Evolutionary conservation across 2,888 invertebrate genomes (phyloP).

Genomic region (Podotricha telesiphe): DNA sequence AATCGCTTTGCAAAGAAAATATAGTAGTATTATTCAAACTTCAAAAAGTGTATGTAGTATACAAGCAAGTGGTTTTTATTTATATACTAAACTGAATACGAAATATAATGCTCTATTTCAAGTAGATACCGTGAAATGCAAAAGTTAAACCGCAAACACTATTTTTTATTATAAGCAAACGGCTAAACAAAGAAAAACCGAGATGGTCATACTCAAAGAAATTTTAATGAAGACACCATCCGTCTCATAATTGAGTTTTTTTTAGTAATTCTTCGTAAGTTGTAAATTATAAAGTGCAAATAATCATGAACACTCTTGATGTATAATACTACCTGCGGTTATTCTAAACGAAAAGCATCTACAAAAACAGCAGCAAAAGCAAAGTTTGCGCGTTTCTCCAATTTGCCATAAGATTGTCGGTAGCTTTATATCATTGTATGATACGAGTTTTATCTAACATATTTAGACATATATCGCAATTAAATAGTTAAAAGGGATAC

Average conservation of each 20-base stretch:
- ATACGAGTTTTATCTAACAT: conserved; percentile 9
- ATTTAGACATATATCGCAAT: conserved; percentile 43
- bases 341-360: neutral
- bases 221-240: conserved; percentile 79
- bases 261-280: conserved; percentile 51
- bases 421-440: neutral
- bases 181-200: conserved; percentile 77
- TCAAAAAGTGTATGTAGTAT: too few relatives aligned
- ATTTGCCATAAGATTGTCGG: neutral
- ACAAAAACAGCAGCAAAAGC: too few relatives aligned
- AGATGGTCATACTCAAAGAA: conserved; percentile 80
- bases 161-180: conserved; percentile 54
- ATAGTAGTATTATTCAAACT: too few relatives aligned
- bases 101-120: neutral
- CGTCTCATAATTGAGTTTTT: conserved; percentile 75
- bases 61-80: neutral
- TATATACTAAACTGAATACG: neutral
- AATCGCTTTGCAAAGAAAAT: too few relatives aligned
- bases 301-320: neutral
- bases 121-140: neutral
- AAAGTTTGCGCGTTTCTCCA: neutral
- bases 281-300: conserved; percentile 2
- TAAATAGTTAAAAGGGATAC: conserved; percentile 45
- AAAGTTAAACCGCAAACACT: neutral
- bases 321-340: neutral